These are phyloP conservation scores for Hyperoplus immaculatus DNA, from an alignment of 2,797 vertebrate species.

Conservation along the genomic window DNA sequence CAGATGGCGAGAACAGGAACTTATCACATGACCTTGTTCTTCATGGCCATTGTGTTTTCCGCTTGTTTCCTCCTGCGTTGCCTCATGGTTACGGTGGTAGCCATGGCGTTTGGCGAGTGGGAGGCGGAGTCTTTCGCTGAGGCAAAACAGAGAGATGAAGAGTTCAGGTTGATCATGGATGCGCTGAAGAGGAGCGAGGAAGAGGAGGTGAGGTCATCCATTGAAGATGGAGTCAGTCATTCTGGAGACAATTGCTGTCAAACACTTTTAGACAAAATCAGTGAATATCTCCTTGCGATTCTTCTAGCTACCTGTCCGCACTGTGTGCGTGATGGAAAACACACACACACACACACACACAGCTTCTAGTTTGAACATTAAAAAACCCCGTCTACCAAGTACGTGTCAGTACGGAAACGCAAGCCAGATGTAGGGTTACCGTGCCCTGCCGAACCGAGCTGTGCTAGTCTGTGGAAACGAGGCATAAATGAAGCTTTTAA, in stretches of 20 bases:
- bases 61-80: conserved; percentile 93
- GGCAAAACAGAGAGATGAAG: conserved; percentile 88
- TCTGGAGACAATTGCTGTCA: background rate
- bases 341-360: no score
- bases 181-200: conserved; percentile 87
- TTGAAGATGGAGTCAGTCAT: background rate
- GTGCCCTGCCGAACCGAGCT: no score
- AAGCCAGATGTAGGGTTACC: no score
- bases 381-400: no score
- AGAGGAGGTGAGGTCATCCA: conserved; percentile 43
- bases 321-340: no score
- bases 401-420: no score
- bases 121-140: conserved; percentile 85
- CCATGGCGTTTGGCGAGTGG: conserved; percentile 89
- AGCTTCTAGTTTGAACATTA: no score
- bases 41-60: conserved; percentile 90
- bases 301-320: no score
- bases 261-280: background rate
- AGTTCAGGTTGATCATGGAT: conserved; percentile 89
- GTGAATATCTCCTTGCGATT: no score
- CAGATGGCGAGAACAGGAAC: conserved; percentile 90
- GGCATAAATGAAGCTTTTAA: background rate
- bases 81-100: conserved; percentile 90
- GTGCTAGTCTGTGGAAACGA: no score
- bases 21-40: conserved; percentile 88